A percentile compares a stretch with the other conserved stretches of the same genome.
Conservation (phyloP, 2,113 vertebrate genomes). For the Eudorcas thomsonii region DNA sequence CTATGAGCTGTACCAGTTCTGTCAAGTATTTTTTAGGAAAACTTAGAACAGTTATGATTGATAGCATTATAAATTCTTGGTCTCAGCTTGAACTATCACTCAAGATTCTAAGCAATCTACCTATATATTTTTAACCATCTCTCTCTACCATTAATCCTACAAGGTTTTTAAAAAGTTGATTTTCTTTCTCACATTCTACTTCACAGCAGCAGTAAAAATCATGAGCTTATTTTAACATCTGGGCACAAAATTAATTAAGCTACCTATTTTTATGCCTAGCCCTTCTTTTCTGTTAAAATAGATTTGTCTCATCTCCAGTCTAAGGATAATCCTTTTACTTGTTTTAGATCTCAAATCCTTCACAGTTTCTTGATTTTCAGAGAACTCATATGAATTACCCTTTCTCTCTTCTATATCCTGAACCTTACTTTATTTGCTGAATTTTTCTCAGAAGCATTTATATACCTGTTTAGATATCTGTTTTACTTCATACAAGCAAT, state of each 20-base stretch:
- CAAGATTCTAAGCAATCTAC: background rate
- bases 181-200: background rate
- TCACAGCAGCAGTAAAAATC: background rate
- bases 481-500: background rate
- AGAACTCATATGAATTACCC: background rate
- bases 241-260: background rate
- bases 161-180: background rate
- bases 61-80: background rate
- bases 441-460: background rate
- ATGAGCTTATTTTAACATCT: background rate
- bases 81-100: background rate
- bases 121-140: background rate
- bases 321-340: background rate
- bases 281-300: background rate
- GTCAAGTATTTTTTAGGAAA: background rate
- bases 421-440: background rate
- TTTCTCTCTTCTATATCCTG: background rate
- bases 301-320: background rate
- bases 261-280: background rate
- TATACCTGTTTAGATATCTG: background rate
- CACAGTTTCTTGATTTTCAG: background rate
- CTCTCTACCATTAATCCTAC: background rate
- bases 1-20: background rate
- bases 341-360: background rate
- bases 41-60: background rate